A percentile compares a stretch with the other conserved stretches of the same genome.
Evolutionary conservation across 2,888 invertebrate species (phyloP).

Genomic region (Andricus quercusramuli): DNA sequence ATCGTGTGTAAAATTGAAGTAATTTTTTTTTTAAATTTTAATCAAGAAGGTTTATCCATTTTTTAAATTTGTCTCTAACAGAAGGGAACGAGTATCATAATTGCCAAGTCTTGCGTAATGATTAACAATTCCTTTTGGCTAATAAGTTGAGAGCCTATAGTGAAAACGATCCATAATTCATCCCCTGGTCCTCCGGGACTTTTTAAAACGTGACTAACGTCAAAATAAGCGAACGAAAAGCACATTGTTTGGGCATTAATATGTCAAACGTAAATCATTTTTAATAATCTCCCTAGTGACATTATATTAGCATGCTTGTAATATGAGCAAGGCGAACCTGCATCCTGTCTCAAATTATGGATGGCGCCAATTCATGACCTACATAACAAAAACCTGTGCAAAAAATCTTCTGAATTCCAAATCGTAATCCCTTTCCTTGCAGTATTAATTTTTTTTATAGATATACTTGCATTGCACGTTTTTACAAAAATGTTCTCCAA

Average conservation of each 20-base stretch:
- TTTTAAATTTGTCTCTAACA: no score
- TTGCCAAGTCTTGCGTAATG: neutral
- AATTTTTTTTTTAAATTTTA: neutral
- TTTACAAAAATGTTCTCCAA: neutral
- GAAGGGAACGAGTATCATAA: neutral
- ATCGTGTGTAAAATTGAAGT: neutral
- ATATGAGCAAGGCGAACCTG: neutral
- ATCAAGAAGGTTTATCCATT: no score
- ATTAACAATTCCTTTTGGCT: neutral
- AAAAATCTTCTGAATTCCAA: slow-evolving; percentile 1
- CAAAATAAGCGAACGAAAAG: neutral
- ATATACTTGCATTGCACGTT: neutral
- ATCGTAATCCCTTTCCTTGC: neutral
- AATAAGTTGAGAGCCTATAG: neutral
- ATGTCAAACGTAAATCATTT: slow-evolving; percentile 1
- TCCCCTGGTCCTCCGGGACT: neutral
- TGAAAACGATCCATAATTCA: neutral
- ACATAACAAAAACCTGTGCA: slow-evolving; percentile 12
- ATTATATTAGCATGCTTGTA: neutral
- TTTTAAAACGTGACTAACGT: slow-evolving; percentile 5
- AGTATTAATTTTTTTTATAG: neutral
- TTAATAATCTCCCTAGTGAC: neutral
- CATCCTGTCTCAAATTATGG: neutral
- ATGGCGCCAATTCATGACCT: neutral
- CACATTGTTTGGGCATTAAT: neutral